Evolutionary conservation across 1,140 invertebrate species (phyloP), one percentile per base, ranked within the genome.

Genomic region (Tribolium madens): DNA sequence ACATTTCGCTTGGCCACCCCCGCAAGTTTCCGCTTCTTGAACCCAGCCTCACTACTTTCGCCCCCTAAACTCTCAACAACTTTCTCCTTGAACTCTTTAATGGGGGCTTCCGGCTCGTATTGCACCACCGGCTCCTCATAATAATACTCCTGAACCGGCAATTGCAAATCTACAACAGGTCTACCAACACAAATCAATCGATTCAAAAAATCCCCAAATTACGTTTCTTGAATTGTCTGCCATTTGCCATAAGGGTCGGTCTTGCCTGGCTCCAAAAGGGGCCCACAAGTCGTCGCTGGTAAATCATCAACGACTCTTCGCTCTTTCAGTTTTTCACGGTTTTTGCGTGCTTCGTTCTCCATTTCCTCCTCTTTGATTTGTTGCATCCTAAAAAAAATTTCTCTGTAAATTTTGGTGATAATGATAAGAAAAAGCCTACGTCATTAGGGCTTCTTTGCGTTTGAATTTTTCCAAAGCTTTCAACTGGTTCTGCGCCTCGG

Each of bases 1-100:
- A 88, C 87, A 81, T 89, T 92, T 75, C 87, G 89, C 76, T 87
- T 88, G 13, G 84, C 83, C 9, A 74, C 80, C 42, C 87, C 88
- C 68, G 87, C 85, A 71, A 92, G 86, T 86, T 92, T 93, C 52
- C 91, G 83, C 81, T 91, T 93, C 72, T 93, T 93, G 79, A 93
- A 93, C 5, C 83, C 84, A 15, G 86, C 84, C 1, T 85, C 82
- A 36, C 81, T 80, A 10, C 46, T 78, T 26, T 74, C 76, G 36
- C 87, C 86, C 0, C 85, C 84, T 26, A 90, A 85, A 17, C 83
- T 84, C 3, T 86, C 82, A 6, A 92, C 84, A 3, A 86, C 88
- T 85, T 92, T 93, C 81, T 93, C 92, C 80, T 90, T 91, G 74
- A 93, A 92, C 46, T 87, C 88, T 69, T 87, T 89, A 5, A 87